Base-by-base conservation (phyloP, 2,113 vertebrate species). In the Protobothrops mucrosquamatus region DNA sequence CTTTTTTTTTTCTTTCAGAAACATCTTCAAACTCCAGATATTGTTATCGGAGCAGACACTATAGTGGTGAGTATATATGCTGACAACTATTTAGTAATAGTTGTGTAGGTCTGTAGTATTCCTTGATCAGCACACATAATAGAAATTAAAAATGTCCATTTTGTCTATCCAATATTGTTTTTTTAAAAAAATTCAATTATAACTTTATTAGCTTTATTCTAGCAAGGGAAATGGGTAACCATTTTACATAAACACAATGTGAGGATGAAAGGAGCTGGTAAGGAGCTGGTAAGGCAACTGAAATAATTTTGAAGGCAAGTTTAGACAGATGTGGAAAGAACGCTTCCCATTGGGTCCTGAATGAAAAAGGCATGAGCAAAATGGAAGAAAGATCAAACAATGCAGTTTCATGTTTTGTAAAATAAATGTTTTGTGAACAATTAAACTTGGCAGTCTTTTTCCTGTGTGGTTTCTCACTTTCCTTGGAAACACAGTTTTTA, bases 41-140 rank as follows among this genome's bases (percentile, higher is more conserved):
- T 99, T 43, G 98, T 99, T 89, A 99, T 99, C 29, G 99, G 98
- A 93, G 99, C 99, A 3, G 99, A 99, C 96, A 99, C 99, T 6
- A 98, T 99, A 55, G 99, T 99, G 98, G 99, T 99, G 97, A 98
- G 98, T 95, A 92, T 88, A 0, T 4, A 2, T 92, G 26, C n/a
- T 74, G 89, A 9, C 7, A 29, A 8, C 89, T 94, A 8, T 81
- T 81, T 39, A 22, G 18, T 81, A 81, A 20, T 43, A 43, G 74
- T 81, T 81, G n/a, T 81, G 69, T 81, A 22, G 34, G 3, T 81
- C 74, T 81, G 22, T 22, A 22, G 34, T 43, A 81, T 81, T 81
- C 34, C 18, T 81, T 15, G 18, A 57, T 55, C 26, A 8, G 55
- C 89, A 52, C 90, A 15, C 34, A 85, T n/a, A 52, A n/a, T 48